Base-by-base conservation (phyloP, 2,113 vertebrate genomes). In the Lota lota region DNA sequence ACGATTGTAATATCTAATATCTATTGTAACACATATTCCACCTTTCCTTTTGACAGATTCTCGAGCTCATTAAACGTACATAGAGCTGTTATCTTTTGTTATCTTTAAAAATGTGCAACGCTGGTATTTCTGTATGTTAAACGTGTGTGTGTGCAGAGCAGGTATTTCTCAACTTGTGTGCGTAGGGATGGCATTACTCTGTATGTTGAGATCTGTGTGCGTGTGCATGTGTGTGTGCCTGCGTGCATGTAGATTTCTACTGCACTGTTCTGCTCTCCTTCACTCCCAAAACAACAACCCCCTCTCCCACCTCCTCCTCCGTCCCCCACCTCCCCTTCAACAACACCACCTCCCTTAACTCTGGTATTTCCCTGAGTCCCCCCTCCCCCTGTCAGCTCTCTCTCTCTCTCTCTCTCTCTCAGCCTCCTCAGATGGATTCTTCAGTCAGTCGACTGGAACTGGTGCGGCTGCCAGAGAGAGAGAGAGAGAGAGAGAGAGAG, bases 361-460 rank as follows among this genome's bases (percentile, higher is more conserved):
- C 67, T 69, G 36, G 40, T 57, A 75, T 78, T 70, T 70, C 68
- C 68, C 66, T 51, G 12, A 65, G 18, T 16, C 17, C 63, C 67
- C 70, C 70, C 63, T 63, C 64, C 66, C 59, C 22, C 19, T 50
- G 40, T 66, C 63, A 15, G 63, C 66, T 53, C 16, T 18, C 22
- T 21, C 40, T 28, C 65, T 64, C 63, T 71, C 40, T 10, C 40
- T 59, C 24, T 62, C 40, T 61, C 50, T 36, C 63, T 40, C 36
- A 66, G 72, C 54, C 68, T 78, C 78, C 74, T 91, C 86, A 87
- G 77, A 82, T 86, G 87, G 86, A 83, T 89, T 88, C 90, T 89
- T 90, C 86, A 88, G 83, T 79, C 87, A 88, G 88, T 83, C 75
- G 88, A 81, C 83, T 91, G 88, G 88, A 92, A 91, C 90, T 73